These are phyloP conservation scores for Cantharis nigra DNA, from an alignment of 2,888 invertebrate genomes.

Conservation along the genomic window DNA sequence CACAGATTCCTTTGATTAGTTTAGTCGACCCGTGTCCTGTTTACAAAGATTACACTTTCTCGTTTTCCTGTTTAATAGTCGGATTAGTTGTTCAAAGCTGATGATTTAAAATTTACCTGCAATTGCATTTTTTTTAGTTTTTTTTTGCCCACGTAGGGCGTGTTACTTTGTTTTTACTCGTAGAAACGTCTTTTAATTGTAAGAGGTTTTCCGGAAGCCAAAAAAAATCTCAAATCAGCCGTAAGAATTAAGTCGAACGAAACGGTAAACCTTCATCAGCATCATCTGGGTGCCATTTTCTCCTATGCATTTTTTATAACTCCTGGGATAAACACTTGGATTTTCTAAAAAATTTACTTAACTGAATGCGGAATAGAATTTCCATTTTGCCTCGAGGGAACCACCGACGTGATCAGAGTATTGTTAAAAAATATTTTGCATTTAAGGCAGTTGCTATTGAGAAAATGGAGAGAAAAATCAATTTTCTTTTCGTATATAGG, in stretches of 20 bases:
- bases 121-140: too few species aligned
- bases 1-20: background rate
- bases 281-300: background rate
- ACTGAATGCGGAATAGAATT: background rate
- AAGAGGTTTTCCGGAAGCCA: too few species aligned
- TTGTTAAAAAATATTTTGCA: background rate
- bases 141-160: too few species aligned
- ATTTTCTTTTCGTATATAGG: background rate
- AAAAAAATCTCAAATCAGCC: too few species aligned
- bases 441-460: background rate
- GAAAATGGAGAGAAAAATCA: background rate
- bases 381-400: background rate
- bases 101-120: too few species aligned
- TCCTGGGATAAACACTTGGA: background rate
- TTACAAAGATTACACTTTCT: background rate
- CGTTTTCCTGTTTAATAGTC: too few species aligned
- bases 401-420: background rate
- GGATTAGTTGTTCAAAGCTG: too few species aligned
- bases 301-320: background rate
- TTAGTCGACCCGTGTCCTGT: background rate
- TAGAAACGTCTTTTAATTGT: too few species aligned
- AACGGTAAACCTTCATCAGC: background rate
- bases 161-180: too few species aligned
- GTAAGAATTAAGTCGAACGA: too few species aligned
- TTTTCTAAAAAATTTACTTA: background rate